A percentile compares a stretch with the other conserved stretches of the same genome.
Evolutionary conservation across 2,888 invertebrate species (phyloP).

Genomic region (Baccha elongata): DNA sequence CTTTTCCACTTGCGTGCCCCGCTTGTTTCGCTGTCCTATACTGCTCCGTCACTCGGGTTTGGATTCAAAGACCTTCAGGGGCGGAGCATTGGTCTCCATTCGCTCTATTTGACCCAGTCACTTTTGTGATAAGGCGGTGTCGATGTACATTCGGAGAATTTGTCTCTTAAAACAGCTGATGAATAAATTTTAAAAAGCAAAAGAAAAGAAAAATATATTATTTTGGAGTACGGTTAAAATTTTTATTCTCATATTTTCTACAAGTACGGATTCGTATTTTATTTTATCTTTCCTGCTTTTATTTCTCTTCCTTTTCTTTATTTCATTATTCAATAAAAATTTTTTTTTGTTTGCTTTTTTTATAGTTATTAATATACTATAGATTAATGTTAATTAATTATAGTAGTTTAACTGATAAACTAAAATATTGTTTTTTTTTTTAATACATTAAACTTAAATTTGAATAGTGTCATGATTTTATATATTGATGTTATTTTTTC

Average conservation of each 20-base stretch:
- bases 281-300: constrained; percentile 43
- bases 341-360: constrained; percentile 34
- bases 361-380: constrained; percentile 72
- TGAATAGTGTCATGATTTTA: constrained; percentile 72
- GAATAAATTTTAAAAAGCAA: constrained; percentile 10
- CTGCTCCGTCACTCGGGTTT: too few species aligned
- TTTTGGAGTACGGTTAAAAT: constrained; percentile 64
- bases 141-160: too few species aligned
- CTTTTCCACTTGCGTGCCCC: too few species aligned
- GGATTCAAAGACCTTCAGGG: too few species aligned
- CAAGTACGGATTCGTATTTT: constrained; percentile 55
- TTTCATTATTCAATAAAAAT: constrained; percentile 21
- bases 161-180: too few species aligned
- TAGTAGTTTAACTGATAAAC: constrained; percentile 69
- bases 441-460: constrained; percentile 62
- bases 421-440: constrained; percentile 43
- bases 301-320: constrained; percentile 51
- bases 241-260: constrained; percentile 72
- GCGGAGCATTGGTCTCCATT: too few species aligned
- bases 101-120: too few species aligned
- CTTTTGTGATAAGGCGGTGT: too few species aligned
- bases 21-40: too few species aligned
- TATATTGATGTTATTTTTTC: constrained; percentile 30
- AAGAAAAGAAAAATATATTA: not conserved
- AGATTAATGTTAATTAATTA: constrained; percentile 69